Base-by-base conservation (phyloP, 2,113 vertebrate genomes). In the Dromiciops gliroides region DNA sequence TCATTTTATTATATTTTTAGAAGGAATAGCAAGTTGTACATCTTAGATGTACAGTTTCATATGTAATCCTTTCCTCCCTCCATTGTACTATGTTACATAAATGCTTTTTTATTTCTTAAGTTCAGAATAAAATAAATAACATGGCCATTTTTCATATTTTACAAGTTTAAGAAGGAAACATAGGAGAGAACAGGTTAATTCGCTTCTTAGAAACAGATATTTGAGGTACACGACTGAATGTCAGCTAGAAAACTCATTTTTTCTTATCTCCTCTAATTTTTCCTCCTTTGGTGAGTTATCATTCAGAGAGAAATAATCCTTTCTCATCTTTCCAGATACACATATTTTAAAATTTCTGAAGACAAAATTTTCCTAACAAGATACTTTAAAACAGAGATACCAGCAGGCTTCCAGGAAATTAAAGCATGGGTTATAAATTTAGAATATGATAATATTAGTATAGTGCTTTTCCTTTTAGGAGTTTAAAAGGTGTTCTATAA, bases 151-250 rank as follows among this genome's bases (percentile, higher is more conserved):
- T 75, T 75, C 0, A 16, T 7, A n/a, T 75, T n/a, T n/a, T 75
- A n/a, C 60, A n/a, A n/a, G 14, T 83, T 83, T 83, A 44, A 67
- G 37, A 83, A 83, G 67, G 44, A 83, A 83, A 22, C 16, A 90
- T 75, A 88, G 67, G 60, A 91, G 75, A 94, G 95, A 93, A 48
- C 44, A 53, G 51, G 89, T 93, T 48, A 1, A 56, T 90, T 25
- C 52, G 23, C 50, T 93, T 95, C 96, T 91, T 93, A 96, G 92
- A 95, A 95, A 95, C 94, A 95, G 95, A 96, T 96, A 94, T 95
- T 56, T 75, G 75, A 93, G 90, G 48, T 89, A 51, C 50, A 95
- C 0, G 31, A 94, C 31, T 53, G 60, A 94, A 90, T 94, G 91
- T 83, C 1, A 8, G 52, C 95, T 93, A 92, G 91, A 95, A 95